A percentile compares a stretch with the other conserved stretches of the same genome.
These are phyloP conservation scores for Ladona fulva DNA, from an alignment of 1,140 invertebrate species.

Conservation along the genomic window DNA sequence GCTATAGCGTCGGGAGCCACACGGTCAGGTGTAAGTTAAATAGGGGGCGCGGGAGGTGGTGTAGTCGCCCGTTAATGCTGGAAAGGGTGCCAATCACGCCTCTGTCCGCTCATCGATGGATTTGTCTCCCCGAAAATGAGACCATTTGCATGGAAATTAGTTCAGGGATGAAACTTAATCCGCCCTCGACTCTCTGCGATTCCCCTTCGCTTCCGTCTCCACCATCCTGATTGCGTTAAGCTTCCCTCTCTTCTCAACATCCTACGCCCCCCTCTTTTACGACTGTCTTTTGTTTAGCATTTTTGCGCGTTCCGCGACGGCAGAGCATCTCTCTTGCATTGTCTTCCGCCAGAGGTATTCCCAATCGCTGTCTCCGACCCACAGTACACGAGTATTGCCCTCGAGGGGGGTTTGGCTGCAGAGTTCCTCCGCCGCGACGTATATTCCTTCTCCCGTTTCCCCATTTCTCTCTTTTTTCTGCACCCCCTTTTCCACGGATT, in stretches of 20 bases:
- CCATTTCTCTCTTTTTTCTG: too few species aligned
- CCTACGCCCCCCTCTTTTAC: not conserved
- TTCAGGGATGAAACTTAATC: conserved; percentile 9
- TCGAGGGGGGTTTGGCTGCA: too few species aligned
- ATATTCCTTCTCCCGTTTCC: too few species aligned
- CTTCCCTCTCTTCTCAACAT: not conserved
- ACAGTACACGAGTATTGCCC: too few species aligned
- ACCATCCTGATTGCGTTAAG: not conserved
- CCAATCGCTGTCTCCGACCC: not conserved
- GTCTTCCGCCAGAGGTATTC: not conserved
- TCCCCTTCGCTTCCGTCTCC: not conserved
- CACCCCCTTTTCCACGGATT: too few species aligned
- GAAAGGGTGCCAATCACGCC: not conserved
- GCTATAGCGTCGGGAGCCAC: too few species aligned
- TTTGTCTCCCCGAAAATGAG: conserved; percentile 8
- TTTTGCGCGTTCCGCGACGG: not conserved
- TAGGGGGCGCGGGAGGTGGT: not conserved
- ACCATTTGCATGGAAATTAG: conserved; percentile 9
- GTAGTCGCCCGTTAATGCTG: not conserved
- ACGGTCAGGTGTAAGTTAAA: too few species aligned
- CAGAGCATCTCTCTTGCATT: not conserved
- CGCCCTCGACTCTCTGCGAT: not conserved
- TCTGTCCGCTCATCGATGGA: not conserved
- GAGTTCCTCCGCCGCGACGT: too few species aligned
- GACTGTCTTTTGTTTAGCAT: not conserved